Base-by-base conservation (phyloP, 2,888 invertebrate species). In the Bugula neritina region DNA sequence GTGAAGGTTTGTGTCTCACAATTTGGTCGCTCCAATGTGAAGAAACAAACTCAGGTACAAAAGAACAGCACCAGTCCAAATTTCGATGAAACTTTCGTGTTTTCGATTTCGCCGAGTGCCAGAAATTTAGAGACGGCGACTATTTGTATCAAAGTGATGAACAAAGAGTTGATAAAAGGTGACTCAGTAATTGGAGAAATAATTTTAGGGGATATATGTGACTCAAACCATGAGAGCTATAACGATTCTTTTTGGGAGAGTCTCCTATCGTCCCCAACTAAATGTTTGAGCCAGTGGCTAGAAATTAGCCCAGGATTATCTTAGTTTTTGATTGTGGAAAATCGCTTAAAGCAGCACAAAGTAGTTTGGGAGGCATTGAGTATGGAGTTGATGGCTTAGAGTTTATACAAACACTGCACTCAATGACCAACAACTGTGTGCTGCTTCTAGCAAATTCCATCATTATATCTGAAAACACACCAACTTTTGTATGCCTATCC, bases 151-250 rank as follows among this genome's bases (percentile, higher is more conserved):
- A 79, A 82, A 0, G 82, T 82, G 10, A 78, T 76, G 73, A 79
- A 80, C 75, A 78, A 79, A 71, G 79, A 79, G 35, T 76, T 82
- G 17, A 79, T 83, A 34, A 80, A 84, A 27, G 81, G 82, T 54
- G 84, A 85, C 74, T 83, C 82, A 73, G 76, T 82, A 25, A 82
- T 86, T 63, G 85, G 85, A 35, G 78, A 80, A 75, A 79, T 81
- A 34, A 75, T 78, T n/a, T 75, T 83, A 34, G 82, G 82, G 2
- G 31, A 10, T 31, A 13, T 2, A 25, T 13, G 25, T 5, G 10
- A 27, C 31, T 63, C 29, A 13, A 10, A 29, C 10, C 43, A 43
- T 17, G 43, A 43, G 10, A 43, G 43, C 17, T n/a, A n/a, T n/a
- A 31, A 29, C 27, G 25, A 25, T 10, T 25, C 27, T 31, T 63